Evolutionary conservation across 2,888 invertebrate species (phyloP).

Genomic region (Tholera decimalis): DNA sequence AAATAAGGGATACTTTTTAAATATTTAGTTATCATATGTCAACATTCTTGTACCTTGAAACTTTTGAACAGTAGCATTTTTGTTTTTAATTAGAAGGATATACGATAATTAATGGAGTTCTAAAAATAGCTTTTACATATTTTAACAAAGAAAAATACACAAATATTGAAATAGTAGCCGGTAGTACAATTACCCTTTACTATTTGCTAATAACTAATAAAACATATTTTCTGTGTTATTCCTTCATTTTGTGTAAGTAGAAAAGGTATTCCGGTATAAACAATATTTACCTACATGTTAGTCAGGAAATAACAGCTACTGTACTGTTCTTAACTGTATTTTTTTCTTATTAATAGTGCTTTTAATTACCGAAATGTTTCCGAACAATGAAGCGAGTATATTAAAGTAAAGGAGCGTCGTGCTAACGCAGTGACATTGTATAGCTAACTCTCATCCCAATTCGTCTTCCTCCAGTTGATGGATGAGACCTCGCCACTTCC

Average conservation of each 20-base stretch:
- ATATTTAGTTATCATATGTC: slow-evolving; percentile 45
- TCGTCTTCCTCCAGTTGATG: slow-evolving; percentile 86
- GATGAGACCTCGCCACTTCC: slow-evolving; percentile 86
- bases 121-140: background rate
- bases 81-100: slow-evolving; percentile 22
- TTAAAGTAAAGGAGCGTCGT: slow-evolving; percentile 74
- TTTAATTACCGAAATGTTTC: slow-evolving; percentile 16
- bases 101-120: background rate
- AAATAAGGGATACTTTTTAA: slow-evolving; percentile 50
- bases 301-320: background rate
- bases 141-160: slow-evolving; percentile 9
- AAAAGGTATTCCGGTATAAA: background rate
- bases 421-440: slow-evolving; percentile 71
- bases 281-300: background rate
- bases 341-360: background rate
- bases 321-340: background rate
- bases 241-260: background rate
- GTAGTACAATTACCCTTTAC: background rate
- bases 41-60: slow-evolving; percentile 39
- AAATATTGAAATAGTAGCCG: slow-evolving; percentile 3
- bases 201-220: background rate
- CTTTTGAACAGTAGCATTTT: background rate
- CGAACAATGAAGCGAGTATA: slow-evolving; percentile 30
- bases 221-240: background rate
- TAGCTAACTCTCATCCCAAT: slow-evolving; percentile 74